Percentiles rank a stretch among this genome's conserved stretches.
Conservation (phyloP, 2,888 invertebrate species). For the Aphrophora alni region DNA sequence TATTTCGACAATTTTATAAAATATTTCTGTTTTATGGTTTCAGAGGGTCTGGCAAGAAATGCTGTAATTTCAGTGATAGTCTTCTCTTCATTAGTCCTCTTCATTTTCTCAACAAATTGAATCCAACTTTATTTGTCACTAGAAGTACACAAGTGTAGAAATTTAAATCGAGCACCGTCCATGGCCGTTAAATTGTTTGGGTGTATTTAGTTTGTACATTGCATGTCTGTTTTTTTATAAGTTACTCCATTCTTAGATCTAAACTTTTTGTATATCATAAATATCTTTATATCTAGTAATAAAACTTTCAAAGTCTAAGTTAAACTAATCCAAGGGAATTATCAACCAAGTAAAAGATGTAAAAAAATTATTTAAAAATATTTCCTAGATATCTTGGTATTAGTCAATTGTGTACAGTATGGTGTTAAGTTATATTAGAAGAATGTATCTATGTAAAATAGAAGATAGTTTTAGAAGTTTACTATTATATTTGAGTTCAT, state of each 20-base stretch:
- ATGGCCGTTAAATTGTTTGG: slow-evolving; percentile 1
- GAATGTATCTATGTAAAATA: slow-evolving; percentile 1
- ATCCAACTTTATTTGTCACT: not conserved
- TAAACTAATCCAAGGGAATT: not conserved
- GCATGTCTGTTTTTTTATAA: not conserved
- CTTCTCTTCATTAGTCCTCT: not conserved
- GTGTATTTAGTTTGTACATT: slow-evolving; percentile 9
- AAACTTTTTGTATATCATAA: not conserved
- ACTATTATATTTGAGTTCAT: not conserved
- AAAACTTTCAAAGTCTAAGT: not conserved
- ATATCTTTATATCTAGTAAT: not conserved
- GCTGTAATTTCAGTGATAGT: not conserved
- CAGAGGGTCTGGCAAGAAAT: not conserved
- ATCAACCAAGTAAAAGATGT: not conserved
- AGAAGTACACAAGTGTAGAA: not conserved
- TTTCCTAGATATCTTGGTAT: not conserved
- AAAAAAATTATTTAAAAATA: not conserved
- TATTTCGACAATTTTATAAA: too few species aligned
- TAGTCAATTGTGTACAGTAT: not conserved
- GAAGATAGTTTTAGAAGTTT: not conserved
- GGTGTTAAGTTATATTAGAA: not conserved
- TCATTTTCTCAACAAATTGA: not conserved
- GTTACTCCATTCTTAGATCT: not conserved
- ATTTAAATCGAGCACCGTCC: not conserved
- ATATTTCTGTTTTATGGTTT: too few species aligned